Conservation (phyloP, 2,888 invertebrate species). For the Cephus pulcher region DNA sequence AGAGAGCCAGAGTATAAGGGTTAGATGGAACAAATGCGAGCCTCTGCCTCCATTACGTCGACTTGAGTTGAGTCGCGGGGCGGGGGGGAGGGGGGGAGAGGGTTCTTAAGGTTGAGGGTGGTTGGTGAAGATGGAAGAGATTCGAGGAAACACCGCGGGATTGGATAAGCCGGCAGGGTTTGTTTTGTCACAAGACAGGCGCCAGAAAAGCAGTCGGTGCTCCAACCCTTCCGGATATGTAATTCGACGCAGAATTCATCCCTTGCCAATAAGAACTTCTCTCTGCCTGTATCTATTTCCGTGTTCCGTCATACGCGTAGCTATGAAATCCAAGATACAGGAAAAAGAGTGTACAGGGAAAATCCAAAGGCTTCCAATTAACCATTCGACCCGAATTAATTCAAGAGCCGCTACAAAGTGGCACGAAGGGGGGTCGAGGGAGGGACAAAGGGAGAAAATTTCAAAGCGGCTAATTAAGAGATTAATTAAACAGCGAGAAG, state of each 20-base stretch:
- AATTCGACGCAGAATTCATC: not conserved
- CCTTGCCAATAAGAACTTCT: not conserved
- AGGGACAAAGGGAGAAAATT: not conserved
- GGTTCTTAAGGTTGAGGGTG: not conserved
- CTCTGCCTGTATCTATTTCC: not conserved
- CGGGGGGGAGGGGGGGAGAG: conserved; percentile 14
- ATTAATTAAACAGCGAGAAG: not conserved
- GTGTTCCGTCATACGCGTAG: not conserved
- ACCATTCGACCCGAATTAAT: not conserved
- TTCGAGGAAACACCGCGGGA: conserved; percentile 52
- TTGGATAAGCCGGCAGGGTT: conserved; percentile 52
- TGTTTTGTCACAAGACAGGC: conserved; percentile 39
- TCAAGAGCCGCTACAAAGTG: not conserved
- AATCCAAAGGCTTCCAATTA: not conserved
- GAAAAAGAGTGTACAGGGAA: not conserved
- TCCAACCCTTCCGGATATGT: conserved; percentile 1
- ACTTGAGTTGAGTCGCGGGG: conserved; percentile 32
- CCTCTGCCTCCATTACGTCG: conserved; percentile 42
- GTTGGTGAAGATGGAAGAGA: conserved; percentile 44
- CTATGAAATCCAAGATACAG: not conserved
- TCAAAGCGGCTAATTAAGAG: not conserved
- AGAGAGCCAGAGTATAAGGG: not conserved
- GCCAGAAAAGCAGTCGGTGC: not conserved
- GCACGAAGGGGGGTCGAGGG: not conserved
- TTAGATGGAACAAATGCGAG: conserved; percentile 41